A percentile compares a stretch with the other conserved stretches of the same genome.
Conservation (phyloP, 2,888 invertebrate species). For the Drosophila affinis region DNA sequence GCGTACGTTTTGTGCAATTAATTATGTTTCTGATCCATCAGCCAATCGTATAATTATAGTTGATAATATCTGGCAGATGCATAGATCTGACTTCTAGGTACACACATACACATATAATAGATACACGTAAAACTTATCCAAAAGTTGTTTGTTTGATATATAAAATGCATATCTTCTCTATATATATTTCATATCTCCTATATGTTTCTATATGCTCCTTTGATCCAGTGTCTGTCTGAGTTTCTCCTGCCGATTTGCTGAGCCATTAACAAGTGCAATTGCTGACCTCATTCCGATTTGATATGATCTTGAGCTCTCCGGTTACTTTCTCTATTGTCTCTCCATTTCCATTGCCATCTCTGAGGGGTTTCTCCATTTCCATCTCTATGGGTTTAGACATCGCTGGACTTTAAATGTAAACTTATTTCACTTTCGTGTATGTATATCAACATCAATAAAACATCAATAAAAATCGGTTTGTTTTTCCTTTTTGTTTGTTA, state of each 20-base stretch:
- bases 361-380: not conserved
- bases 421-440: constrained; percentile 36
- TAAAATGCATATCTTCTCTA: constrained; percentile 73
- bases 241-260: constrained; percentile 41
- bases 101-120: constrained; percentile 32
- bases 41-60: not conserved
- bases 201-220: too few relatives aligned
- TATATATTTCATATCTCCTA: constrained; percentile 35
- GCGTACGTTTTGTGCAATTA: constrained; percentile 48
- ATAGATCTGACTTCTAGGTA: constrained; percentile 32
- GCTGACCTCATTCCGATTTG: constrained; percentile 34
- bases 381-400: constrained; percentile 18
- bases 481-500: constrained; percentile 33
- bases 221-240: too few relatives aligned
- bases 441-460: constrained; percentile 75
- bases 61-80: constrained; percentile 19
- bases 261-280: constrained; percentile 68
- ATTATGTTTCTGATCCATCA: not conserved
- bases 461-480: constrained; percentile 72
- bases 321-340: constrained; percentile 51
- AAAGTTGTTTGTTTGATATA: constrained; percentile 62
- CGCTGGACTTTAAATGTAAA: constrained; percentile 60
- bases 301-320: constrained; percentile 52
- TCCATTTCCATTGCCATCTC: constrained; percentile 2
- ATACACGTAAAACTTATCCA: constrained; percentile 75